Evolutionary conservation across 53 echinoderm and acorn worm genomes (phyloP), one percentile per base, ranked within the genome.

Genomic region (Arbacia lixula): DNA sequence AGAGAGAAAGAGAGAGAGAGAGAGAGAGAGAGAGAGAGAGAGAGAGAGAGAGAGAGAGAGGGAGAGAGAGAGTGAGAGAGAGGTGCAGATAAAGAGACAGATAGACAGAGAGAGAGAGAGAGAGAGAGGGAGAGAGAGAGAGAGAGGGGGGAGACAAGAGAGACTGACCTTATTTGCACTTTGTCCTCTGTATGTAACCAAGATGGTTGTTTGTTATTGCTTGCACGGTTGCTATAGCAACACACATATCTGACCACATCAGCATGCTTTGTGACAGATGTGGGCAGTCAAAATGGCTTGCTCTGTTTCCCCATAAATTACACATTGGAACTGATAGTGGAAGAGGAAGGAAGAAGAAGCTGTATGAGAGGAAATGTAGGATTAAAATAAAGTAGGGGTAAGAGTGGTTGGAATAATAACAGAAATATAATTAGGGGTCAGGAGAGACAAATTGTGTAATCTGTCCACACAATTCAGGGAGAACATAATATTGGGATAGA

Each of bases 151-250:
- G 42, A 50, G 12, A 14, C 50, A 17, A 17, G 19, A 14, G 50
- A 50, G 0, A 53, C 33, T 74, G 52, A 74, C 74, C 74, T 74
- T 53, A 74, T 74, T 53, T 74, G 74, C 74, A 74, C 74, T 74
- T 53, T 74, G 74, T 74, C 74, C 74, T 74, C 74, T 19, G 3
- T 12, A 53, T 74, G 74, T 43, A 74, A 74, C 74, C 74, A 74
- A 74, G 74, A 74, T 52, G 74, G 74, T 74, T 74, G 74, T 74
- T 74, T 74, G 74, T 74, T 74, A 74, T 74, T 74, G 74, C 74
- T 74, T 74, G 43, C 29, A 31, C 0, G 33, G 74, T 74, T 25
- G 43, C 74, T 53, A 74, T 74, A 53, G 74, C 30, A 25, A 74
- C 74, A 31, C 33, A 74, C 74, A 74, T 74, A 53, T 53, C 74